Evolutionary conservation across 2,888 invertebrate species (phyloP), one percentile per base, ranked within the genome.

Genomic region (Rotaria socialis): DNA sequence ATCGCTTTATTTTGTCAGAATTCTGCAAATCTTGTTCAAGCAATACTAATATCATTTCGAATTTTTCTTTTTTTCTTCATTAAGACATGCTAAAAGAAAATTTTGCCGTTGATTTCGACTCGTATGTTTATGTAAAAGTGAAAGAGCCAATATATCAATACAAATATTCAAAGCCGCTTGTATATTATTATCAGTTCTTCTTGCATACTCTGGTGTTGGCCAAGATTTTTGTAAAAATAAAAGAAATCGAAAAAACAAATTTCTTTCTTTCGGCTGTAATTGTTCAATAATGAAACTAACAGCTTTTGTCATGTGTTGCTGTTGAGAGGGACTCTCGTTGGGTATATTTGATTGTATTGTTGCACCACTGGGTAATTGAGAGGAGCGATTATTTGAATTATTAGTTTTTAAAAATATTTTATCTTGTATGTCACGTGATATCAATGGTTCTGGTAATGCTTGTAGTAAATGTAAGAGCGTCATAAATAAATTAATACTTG

Each of bases 171-270:
- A 47, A 47, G 4, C 35, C n/a, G 1, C 24, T 10, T 19, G n/a
- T n/a, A 47, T 24, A 80, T 67, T 27, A 67, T 47, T 80, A 24
- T 47, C 47, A 24, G 0, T n/a, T 24, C 2, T 43, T 47, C n/a
- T n/a, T 8, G 24, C 1, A 24, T 75, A 43, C 11, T 60, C 60
- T 11, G 60, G 14, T 75, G 41, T 16, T 24, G 47, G 47, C 80
- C 80, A 80, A 47, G 22, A n/a, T 80, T 80, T 80, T 80, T 80
- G 80, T 14, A 80, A 47, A 11, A 80, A n/a, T 80, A 47, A 47
- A n/a, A 80, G 47, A 47, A 80, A 47, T 47, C 80, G 80, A 80
- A 80, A 80, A 47, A 80, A 80, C 47, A 80, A 80, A 47, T 80
- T 80, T 80, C 80, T 19, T 80, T 80, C 24, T 80, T 80, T 80